These are phyloP conservation scores for Callinectes sapidus DNA, from an alignment of 2,888 invertebrate species.

Conservation along the genomic window DNA sequence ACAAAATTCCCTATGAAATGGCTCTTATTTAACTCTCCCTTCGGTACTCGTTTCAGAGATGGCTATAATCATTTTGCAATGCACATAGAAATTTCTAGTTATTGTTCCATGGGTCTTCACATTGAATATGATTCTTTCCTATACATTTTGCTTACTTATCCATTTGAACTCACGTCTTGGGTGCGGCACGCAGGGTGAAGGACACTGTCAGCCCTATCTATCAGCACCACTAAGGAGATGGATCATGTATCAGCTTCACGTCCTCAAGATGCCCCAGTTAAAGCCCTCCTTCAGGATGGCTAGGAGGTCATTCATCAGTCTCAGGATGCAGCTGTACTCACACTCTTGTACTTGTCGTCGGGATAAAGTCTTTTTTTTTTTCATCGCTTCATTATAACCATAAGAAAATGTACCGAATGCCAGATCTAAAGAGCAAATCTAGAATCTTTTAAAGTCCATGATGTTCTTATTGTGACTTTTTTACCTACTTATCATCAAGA, in stretches of 20 bases:
- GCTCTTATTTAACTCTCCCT: not conserved
- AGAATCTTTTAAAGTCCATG: not conserved
- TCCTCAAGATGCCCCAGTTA: conserved; percentile 1
- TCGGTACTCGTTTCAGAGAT: not conserved
- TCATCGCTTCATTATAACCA: not conserved
- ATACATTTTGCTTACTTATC: not conserved
- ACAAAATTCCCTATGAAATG: not conserved
- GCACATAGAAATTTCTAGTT: not conserved
- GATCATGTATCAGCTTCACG: not conserved
- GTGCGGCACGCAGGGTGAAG: not conserved
- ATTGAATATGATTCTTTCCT: not conserved
- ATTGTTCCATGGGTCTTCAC: not conserved
- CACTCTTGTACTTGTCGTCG: not conserved
- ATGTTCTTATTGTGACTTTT: not conserved
- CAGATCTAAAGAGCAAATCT: not conserved
- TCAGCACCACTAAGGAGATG: not conserved
- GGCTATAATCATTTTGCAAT: not conserved
- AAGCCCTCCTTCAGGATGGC: conserved; percentile 17
- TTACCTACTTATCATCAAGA: not conserved
- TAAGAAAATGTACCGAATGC: not conserved
- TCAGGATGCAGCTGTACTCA: conserved; percentile 6
- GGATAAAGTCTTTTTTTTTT: not conserved
- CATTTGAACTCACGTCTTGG: not conserved
- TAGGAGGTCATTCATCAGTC: not conserved
- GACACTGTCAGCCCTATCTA: not conserved